Base-by-base conservation (phyloP, 2,888 invertebrate genomes). In the Meteorus colon region DNA sequence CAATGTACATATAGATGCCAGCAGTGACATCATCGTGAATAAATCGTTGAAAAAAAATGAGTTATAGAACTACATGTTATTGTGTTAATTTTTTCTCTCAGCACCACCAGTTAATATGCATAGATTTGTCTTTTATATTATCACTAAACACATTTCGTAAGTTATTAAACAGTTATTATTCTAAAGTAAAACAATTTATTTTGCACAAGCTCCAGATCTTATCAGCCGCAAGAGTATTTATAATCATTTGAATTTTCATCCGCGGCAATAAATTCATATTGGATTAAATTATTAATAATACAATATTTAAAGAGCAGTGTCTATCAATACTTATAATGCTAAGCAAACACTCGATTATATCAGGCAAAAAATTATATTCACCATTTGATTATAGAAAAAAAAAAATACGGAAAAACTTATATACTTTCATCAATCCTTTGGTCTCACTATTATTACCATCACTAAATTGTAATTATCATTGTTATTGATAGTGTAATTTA, bases 1-100 rank as follows among this genome's bases (percentile, higher is more conserved):
- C 84, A 85, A 85, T 88, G 88, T 88, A 88, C 86, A 88, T 87
- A 87, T 81, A 81, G 82, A 74, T 60, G 71, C 71, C 60, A 41
- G 27, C 34, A 71, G 60, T 62, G 71, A 41, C 71, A 71, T 71
- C 71, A 59, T 59, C 71, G 34, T 71, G 19, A 71, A 71, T 71
- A 71, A 71, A 71, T 62, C 71, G 71, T 71, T 71, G 45, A 69
- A 69, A n/a, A 19, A 14, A 62, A 34, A 19, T 4, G 29, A 5
- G 27, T 29, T 68, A 29, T 27, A 29, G 51, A 51, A 41, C 24
- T 66, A 66, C n/a, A 31, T 19, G 27, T 60, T 45, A 41, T 62
- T 71, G 37, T 63, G 63, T 12, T 34, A 24, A 65, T 41, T 34
- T 55, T 59, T 70, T 29, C 31, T 48, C 27, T 68, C 45, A 51